Evolutionary conservation across 1,140 invertebrate genomes (phyloP), one percentile per base, ranked within the genome.

Genomic region (Rhizoglyphus robini): DNA sequence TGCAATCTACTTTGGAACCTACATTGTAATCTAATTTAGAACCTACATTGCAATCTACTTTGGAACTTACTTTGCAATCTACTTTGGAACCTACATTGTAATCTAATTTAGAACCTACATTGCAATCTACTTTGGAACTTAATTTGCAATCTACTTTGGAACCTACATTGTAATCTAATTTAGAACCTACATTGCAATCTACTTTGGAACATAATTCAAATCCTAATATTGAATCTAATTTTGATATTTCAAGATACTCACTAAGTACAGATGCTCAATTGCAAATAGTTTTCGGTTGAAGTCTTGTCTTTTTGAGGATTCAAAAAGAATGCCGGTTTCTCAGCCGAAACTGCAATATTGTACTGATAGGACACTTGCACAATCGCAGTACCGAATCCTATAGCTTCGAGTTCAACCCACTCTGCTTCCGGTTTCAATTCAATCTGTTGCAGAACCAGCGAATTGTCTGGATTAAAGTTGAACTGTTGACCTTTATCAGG

Each of bases 301-400:
- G 86, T 87, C 69, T 84, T 85, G 74, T 91, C 87, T 2, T 94
- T 83, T 68, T 91, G 84, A 13, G 89, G 90, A 77, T 93, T 90
- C 3, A 95, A 78, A 4, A 84, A 86, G 75, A 93, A 96, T 23
- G 90, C 78, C 1, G 91, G 90, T 83, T 86, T 89, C 20, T 89
- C 84, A 13, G 86, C 88, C 20, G 90, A 91, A 4, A 92, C 88
- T 74, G 91, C 90, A 34, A 90, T 81, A 75, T 90, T 88, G 72
- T 91, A 92, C 51, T 80, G 80, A 70, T 87, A 90, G 2, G 84
- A 84, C 0, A 96, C 72, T 74, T 91, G 88, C 34, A 91, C 80
- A 48, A 95, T 74, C 0, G 84, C 88, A 72, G 93, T 83, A 36
- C 93, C 93, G 34, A 78, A 81, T 8, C 94, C 93, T 32, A 81